Percentiles rank a stretch among this genome's conserved stretches.
phyloP scores from a whole-genome alignment of 2,113 vertebrate species.

The Rhinichthys klamathensis region DNA sequence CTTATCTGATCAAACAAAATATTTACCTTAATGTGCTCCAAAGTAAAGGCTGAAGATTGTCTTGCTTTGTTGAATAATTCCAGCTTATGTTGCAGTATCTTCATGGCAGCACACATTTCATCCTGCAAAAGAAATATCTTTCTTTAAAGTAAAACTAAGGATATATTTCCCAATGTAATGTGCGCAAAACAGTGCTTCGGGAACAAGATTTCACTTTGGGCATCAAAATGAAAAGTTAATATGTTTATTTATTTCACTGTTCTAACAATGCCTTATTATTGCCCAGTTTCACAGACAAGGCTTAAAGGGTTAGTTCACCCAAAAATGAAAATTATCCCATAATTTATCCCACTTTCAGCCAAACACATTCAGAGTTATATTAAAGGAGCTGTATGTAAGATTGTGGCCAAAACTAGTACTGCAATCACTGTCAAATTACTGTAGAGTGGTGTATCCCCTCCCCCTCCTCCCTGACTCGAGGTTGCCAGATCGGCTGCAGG shows the following conservation, averaged over 20 bases:
- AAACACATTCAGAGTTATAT: too few relatives aligned
- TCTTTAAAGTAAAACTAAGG: background rate
- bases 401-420: too few relatives aligned
- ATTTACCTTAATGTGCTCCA: constrained; percentile 69
- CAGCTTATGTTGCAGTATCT: constrained; percentile 66
- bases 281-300: too few relatives aligned
- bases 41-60: constrained; percentile 52
- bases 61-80: constrained; percentile 56
- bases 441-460: too few relatives aligned
- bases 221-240: background rate
- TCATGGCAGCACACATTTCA: constrained; percentile 63
- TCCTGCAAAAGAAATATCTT: constrained; percentile 60
- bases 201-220: background rate
- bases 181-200: background rate
- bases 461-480: too few relatives aligned
- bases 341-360: too few relatives aligned
- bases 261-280: background rate
- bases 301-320: background rate
- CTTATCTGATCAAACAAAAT: background rate
- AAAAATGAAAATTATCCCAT: too few relatives aligned
- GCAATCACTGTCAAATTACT: too few relatives aligned
- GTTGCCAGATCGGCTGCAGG: too few relatives aligned
- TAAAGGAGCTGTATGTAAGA: too few relatives aligned
- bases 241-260: background rate
- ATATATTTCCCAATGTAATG: background rate